phyloP scores from a whole-genome alignment of 2,888 invertebrate genomes.

The Cryptus armator region DNA sequence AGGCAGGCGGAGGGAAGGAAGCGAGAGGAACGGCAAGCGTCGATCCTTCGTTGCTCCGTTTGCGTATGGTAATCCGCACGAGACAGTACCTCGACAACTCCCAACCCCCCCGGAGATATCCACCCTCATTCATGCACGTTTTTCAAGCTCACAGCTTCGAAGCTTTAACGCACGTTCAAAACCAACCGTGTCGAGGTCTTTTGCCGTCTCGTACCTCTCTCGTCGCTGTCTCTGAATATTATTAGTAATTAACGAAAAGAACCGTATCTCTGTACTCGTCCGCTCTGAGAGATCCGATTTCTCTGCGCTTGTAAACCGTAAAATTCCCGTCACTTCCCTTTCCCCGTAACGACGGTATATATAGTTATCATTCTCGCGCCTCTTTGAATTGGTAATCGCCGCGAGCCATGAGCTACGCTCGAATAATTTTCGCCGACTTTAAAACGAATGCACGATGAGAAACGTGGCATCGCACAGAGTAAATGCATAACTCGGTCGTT shows the following conservation, averaged over 20 bases:
- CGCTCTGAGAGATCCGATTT: slow-evolving; percentile 46
- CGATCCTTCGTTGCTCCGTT: slow-evolving; percentile 74
- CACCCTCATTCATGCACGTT: slow-evolving; percentile 48
- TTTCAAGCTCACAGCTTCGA: slow-evolving; percentile 42
- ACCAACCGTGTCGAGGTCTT: background rate
- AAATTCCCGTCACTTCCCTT: slow-evolving; percentile 27
- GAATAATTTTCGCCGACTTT: slow-evolving; percentile 63
- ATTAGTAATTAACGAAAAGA: slow-evolving; percentile 84
- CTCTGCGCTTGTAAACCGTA: slow-evolving; percentile 51
- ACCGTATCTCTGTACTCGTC: slow-evolving; percentile 51
- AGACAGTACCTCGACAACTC: slow-evolving; percentile 54
- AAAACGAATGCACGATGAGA: slow-evolving; percentile 38
- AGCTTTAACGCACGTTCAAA: slow-evolving; percentile 38
- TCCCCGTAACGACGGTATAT: background rate
- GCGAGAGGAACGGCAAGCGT: slow-evolving; percentile 57
- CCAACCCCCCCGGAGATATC: slow-evolving; percentile 51
- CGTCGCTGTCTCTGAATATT: slow-evolving; percentile 80
- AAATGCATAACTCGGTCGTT: background rate
- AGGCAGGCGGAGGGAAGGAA: slow-evolving; percentile 8
- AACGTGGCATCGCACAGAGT: background rate
- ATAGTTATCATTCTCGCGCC: slow-evolving; percentile 39
- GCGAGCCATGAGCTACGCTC: slow-evolving; percentile 48
- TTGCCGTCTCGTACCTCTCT: slow-evolving; percentile 30
- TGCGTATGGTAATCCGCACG: slow-evolving; percentile 79
- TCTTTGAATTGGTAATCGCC: slow-evolving; percentile 72